Percentiles rank a stretch among this genome's conserved stretches.
These are phyloP conservation scores for Caenorhabditis remanei DNA, from an alignment of 1,140 invertebrate genomes.

Conservation along the genomic window DNA sequence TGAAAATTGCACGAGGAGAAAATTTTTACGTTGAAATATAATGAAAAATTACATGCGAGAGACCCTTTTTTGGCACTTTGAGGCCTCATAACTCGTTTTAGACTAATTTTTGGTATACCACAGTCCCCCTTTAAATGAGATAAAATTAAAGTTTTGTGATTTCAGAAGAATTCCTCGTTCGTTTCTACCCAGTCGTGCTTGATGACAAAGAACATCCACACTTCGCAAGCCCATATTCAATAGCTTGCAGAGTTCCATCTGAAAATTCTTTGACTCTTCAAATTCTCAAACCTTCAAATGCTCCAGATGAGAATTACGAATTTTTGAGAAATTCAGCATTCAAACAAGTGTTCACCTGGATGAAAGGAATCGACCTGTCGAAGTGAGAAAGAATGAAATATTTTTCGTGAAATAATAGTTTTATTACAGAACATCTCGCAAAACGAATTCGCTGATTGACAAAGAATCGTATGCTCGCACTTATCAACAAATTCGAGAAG, in stretches of 20 bases:
- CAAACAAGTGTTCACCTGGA: conserved; percentile 30
- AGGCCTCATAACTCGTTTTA: too few relatives aligned
- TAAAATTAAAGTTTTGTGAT: neutral
- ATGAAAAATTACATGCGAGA: too few relatives aligned
- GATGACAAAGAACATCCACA: conserved; percentile 49
- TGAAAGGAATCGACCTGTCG: conserved; percentile 51
- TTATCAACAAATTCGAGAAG: conserved; percentile 61
- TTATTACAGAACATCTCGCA: conserved; percentile 19
- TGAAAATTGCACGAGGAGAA: too few relatives aligned
- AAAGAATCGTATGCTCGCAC: conserved; percentile 58
- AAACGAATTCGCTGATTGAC: conserved; percentile 58
- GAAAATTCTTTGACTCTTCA: neutral
- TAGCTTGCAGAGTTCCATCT: neutral
- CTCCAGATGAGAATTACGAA: neutral
- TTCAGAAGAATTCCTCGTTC: conserved; percentile 23
- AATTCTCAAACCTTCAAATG: neutral
- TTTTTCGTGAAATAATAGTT: too few relatives aligned
- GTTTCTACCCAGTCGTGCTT: conserved; percentile 18
- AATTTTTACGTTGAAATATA: too few relatives aligned
- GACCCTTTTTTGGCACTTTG: too few relatives aligned
- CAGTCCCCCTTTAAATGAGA: too few relatives aligned
- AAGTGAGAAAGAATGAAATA: neutral
- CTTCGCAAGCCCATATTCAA: conserved; percentile 37
- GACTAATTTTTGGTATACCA: too few relatives aligned
- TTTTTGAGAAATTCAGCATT: neutral